Percentiles rank a stretch among this genome's conserved stretches.
These are phyloP conservation scores for Drosophila cardini DNA, from an alignment of 1,140 invertebrate genomes.

Conservation along the genomic window DNA sequence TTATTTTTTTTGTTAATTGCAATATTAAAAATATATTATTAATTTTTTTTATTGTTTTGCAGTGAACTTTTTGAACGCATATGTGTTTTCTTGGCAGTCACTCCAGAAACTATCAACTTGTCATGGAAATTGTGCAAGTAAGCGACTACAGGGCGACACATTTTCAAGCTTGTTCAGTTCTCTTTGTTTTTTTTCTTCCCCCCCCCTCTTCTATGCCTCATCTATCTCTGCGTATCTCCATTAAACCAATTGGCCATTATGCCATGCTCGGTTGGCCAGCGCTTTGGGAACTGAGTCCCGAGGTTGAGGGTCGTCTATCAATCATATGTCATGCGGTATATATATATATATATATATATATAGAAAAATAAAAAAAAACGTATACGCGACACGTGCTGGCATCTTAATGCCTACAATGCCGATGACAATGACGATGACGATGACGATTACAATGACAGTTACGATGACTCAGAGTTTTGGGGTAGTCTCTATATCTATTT, in stretches of 20 bases:
- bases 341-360: too few species aligned
- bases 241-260: conserved; percentile 53
- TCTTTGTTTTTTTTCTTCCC: background rate
- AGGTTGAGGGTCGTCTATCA: conserved; percentile 40
- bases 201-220: background rate
- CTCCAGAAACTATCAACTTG: too few species aligned
- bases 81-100: too few species aligned
- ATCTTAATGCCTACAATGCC: conserved; percentile 8
- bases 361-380: background rate
- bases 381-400: conserved; percentile 22
- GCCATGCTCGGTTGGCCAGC: conserved; percentile 35
- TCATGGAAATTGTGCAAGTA: too few species aligned
- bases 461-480: background rate
- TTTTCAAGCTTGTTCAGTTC: background rate
- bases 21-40: too few species aligned
- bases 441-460: background rate
- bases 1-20: too few species aligned
- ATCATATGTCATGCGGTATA: conserved; percentile 39
- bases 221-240: conserved; percentile 6
- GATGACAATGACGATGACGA: conserved; percentile 9
- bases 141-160: background rate
- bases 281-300: background rate
- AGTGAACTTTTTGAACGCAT: too few species aligned
- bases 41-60: too few species aligned
- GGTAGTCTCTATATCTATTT: background rate